Conservation (phyloP, 2,888 invertebrate genomes). For the Agrochola circellaris region DNA sequence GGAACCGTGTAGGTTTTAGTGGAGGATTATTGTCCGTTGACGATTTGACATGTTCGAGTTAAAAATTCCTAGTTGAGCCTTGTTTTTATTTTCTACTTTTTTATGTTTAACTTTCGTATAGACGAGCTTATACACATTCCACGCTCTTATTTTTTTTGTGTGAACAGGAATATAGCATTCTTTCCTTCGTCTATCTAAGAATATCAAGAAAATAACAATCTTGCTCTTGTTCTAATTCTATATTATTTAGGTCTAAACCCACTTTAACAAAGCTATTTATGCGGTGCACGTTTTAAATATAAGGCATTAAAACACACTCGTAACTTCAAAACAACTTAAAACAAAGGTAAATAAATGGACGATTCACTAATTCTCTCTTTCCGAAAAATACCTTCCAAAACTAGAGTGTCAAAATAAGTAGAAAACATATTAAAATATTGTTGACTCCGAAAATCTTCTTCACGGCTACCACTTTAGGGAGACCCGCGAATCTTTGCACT, state of each 20-base stretch:
- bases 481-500: conserved; percentile 24
- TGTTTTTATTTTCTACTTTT: neutral
- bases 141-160: neutral
- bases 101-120: neutral
- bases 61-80: neutral
- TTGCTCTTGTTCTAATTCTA: neutral
- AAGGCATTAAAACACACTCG: too few relatives aligned
- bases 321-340: neutral
- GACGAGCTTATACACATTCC: neutral
- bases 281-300: too few relatives aligned
- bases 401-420: conserved; percentile 29
- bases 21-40: neutral
- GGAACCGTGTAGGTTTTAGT: conserved; percentile 23
- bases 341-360: neutral
- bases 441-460: conserved; percentile 44
- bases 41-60: neutral
- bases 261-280: neutral
- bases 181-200: neutral
- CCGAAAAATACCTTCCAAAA: neutral
- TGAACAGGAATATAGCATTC: neutral
- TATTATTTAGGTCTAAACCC: neutral
- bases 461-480: conserved; percentile 30
- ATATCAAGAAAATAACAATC: neutral
- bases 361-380: neutral
- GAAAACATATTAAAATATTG: conserved; percentile 12